phyloP scores from a whole-genome alignment of 2,797 vertebrate species.

The Phalloptychus januarius region DNA sequence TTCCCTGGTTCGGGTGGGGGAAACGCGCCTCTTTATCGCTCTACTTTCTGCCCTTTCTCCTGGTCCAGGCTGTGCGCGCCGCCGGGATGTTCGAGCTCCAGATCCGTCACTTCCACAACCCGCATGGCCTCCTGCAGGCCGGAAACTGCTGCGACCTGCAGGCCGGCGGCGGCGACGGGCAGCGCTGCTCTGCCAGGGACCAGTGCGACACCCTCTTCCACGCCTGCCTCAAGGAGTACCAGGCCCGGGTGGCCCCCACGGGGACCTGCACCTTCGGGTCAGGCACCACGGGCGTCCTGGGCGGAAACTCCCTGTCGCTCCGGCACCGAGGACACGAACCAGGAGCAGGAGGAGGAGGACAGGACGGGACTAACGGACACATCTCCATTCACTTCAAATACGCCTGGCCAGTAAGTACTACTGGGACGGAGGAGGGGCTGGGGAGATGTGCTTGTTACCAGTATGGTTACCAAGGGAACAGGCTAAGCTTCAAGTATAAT shows the following conservation, averaged over 20 bases:
- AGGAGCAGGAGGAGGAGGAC: conserved; percentile 48
- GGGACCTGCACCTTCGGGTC: conserved; percentile 82
- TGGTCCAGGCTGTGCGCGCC: conserved; percentile 65
- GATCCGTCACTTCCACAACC: conserved; percentile 81
- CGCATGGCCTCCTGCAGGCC: conserved; percentile 74
- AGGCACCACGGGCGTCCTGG: conserved; percentile 77
- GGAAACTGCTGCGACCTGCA: conserved; percentile 83
- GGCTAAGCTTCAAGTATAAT: conserved; percentile 63
- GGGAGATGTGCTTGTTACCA: conserved; percentile 58
- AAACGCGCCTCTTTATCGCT: not conserved
- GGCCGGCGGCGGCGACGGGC: conserved; percentile 44
- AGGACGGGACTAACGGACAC: conserved; percentile 69
- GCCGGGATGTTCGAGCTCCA: conserved; percentile 84
- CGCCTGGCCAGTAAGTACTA: conserved; percentile 85
- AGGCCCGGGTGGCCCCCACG: conserved; percentile 75
- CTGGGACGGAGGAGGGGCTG: not conserved
- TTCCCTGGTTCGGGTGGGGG: not conserved
- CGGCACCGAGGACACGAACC: conserved; percentile 63
- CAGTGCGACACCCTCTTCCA: conserved; percentile 84
- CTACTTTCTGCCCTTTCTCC: conserved; percentile 14
- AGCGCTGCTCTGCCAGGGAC: conserved; percentile 75
- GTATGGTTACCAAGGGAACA: conserved; percentile 74
- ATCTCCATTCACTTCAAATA: conserved; percentile 85
- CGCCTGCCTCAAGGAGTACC: conserved; percentile 87
- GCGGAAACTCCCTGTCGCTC: conserved; percentile 79